Percentiles rank a stretch among this genome's conserved stretches.
phyloP scores from a whole-genome alignment of 2,797 vertebrate genomes.

The Malurus leucopterus region DNA sequence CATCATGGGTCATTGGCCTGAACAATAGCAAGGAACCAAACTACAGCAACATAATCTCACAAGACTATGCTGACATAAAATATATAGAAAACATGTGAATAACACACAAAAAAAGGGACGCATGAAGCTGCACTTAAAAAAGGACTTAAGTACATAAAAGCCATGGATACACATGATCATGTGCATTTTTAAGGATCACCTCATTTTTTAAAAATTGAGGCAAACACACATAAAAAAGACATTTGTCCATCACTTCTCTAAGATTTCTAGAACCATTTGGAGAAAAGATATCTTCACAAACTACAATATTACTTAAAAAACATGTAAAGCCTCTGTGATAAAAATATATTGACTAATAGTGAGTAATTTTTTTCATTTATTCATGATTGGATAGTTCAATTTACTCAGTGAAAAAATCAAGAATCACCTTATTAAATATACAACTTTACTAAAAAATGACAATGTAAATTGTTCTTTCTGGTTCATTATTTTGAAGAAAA shows the following conservation, averaged over 20 bases:
- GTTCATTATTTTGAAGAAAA: slow-evolving; percentile 27
- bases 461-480: background rate
- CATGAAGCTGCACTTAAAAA: background rate
- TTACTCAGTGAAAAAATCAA: background rate
- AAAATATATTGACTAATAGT: background rate
- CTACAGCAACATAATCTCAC: background rate
- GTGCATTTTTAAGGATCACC: background rate
- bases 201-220: background rate
- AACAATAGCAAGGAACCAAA: background rate
- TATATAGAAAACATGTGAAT: background rate
- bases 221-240: background rate
- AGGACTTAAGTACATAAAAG: background rate
- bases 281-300: background rate
- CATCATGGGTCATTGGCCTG: background rate
- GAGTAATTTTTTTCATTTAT: background rate
- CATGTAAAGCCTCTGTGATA: background rate
- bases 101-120: background rate
- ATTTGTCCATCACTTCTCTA: background rate
- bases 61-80: background rate
- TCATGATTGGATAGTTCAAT: background rate
- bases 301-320: background rate
- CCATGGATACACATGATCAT: background rate
- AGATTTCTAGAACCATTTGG: background rate
- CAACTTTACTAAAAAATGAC: background rate
- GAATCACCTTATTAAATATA: background rate